These are phyloP conservation scores for Volucella zonaria DNA, from an alignment of 2,888 invertebrate genomes.

Conservation along the genomic window DNA sequence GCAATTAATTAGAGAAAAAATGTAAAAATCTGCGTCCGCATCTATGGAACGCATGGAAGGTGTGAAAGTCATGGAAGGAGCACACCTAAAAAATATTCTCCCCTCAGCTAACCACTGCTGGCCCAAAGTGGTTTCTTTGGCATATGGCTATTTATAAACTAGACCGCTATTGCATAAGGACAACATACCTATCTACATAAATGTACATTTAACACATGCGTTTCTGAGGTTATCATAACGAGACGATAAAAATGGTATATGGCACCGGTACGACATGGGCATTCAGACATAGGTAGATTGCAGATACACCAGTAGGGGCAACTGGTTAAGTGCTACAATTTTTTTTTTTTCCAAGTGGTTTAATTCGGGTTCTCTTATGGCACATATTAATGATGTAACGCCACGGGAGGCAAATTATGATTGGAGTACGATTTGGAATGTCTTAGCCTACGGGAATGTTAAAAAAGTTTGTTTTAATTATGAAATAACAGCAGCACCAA, in stretches of 20 bases:
- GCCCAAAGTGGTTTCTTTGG: background rate
- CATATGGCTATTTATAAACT: slow-evolving; percentile 61
- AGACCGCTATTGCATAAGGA: slow-evolving; percentile 65
- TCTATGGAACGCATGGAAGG: slow-evolving; percentile 14
- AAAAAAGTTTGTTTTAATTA: too few species aligned
- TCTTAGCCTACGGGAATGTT: too few species aligned
- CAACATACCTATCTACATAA: background rate
- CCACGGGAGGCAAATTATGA: slow-evolving; percentile 29
- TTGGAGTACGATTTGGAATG: background rate
- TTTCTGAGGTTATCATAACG: slow-evolving; percentile 53
- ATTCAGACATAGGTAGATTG: background rate
- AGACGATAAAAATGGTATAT: slow-evolving; percentile 56
- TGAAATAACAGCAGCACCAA: too few species aligned
- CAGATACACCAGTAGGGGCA: slow-evolving; percentile 23
- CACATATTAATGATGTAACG: slow-evolving; percentile 52
- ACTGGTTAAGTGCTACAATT: slow-evolving; percentile 51
- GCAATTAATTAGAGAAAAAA: slow-evolving; percentile 66
- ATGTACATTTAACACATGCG: slow-evolving; percentile 6
- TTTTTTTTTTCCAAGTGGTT: slow-evolving; percentile 34
- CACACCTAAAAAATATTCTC: slow-evolving; percentile 45
- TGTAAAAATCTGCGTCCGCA: slow-evolving; percentile 47
- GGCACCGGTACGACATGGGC: slow-evolving; percentile 2
- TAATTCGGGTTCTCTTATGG: slow-evolving; percentile 28
- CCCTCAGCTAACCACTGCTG: background rate
- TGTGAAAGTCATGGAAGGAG: background rate